Conservation (phyloP, 2,797 vertebrate species). For the Antrozous pallidus region DNA sequence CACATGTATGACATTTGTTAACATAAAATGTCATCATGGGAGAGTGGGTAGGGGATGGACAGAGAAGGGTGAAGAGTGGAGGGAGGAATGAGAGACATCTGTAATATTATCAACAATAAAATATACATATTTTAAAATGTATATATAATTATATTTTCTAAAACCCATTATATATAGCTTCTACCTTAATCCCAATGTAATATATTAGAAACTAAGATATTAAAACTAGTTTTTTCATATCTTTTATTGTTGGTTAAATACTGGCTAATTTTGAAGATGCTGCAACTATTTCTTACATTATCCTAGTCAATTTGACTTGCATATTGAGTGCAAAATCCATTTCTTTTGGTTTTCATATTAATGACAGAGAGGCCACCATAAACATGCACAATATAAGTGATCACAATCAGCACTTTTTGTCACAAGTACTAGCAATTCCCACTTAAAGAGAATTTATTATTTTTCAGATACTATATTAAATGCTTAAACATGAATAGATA, state of each 20-base stretch:
- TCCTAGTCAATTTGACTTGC: not conserved
- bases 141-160: not conserved
- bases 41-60: too few species aligned
- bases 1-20: not conserved
- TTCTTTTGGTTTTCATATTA: not conserved
- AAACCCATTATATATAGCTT: not conserved
- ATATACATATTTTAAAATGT: not conserved
- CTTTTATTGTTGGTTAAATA: not conserved
- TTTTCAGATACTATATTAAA: not conserved
- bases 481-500: not conserved
- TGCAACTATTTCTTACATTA: not conserved
- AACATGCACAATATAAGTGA: not conserved
- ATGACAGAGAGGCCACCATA: not conserved
- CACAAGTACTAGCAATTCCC: not conserved
- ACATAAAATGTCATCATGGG: not conserved
- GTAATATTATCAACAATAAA: too few species aligned
- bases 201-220: not conserved
- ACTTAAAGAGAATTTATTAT: not conserved
- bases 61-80: too few species aligned
- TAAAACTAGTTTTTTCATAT: not conserved
- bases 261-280: constrained; percentile 8
- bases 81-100: too few species aligned
- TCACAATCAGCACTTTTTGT: not conserved
- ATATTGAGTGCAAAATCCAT: not conserved
- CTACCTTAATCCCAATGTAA: not conserved